Percentiles rank a stretch among this genome's conserved stretches.
phyloP scores from a whole-genome alignment of 2,797 vertebrate genomes.

The Picus viridis region DNA sequence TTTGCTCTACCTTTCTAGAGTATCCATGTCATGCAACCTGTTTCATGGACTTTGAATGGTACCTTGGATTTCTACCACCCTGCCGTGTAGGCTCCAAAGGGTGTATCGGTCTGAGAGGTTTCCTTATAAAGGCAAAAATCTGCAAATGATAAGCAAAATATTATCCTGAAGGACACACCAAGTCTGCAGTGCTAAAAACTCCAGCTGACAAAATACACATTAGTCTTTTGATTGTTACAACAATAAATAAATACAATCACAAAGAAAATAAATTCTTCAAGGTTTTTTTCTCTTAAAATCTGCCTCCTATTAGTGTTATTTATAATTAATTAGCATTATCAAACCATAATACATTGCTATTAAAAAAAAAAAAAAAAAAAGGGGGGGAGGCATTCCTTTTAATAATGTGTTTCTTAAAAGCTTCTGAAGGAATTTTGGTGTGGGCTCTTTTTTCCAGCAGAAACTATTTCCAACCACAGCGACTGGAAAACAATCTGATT shows the following conservation, averaged over 20 bases:
- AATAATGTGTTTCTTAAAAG: not conserved
- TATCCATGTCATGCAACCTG: not conserved
- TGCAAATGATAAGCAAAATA: not conserved
- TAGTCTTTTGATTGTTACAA: not conserved
- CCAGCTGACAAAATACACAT: not conserved
- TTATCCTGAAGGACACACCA: not conserved
- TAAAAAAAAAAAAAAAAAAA: not conserved
- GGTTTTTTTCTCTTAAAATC: not conserved
- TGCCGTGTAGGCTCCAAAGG: not conserved
- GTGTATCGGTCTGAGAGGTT: not conserved
- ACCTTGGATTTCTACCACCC: not conserved
- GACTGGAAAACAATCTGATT: conserved; percentile 23
- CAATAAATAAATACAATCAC: not conserved
- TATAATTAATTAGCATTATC: not conserved
- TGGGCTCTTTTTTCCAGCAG: not conserved
- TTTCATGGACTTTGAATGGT: not conserved
- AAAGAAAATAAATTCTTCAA: not conserved
- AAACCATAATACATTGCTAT: too few relatives aligned
- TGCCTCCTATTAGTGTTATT: not conserved
- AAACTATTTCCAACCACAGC: not conserved
- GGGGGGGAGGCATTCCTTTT: not conserved
- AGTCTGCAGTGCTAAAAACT: not conserved
- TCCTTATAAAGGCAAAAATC: not conserved
- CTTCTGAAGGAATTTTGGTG: not conserved
- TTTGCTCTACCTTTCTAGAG: not conserved